Percentiles rank a stretch among this genome's conserved stretches.
phyloP scores from a whole-genome alignment of 2,888 invertebrate genomes.

The Sceliomorpha sp. region DNA sequence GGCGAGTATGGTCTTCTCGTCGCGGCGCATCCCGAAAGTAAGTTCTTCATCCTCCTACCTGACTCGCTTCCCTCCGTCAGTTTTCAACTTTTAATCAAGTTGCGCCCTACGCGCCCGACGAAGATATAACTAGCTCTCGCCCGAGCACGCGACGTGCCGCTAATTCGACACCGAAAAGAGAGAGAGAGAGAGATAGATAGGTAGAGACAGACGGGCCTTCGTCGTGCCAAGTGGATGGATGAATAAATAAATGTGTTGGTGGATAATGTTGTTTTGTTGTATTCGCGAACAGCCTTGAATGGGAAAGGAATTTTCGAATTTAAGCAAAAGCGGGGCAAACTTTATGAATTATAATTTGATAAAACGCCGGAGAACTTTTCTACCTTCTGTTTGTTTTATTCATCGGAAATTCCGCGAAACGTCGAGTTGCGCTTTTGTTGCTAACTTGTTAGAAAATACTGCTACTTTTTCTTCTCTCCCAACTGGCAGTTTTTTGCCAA shows the following conservation, averaged over 20 bases:
- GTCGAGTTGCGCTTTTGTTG: not conserved
- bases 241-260: constrained; percentile 18
- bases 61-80: constrained; percentile 9
- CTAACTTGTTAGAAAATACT: too few species aligned
- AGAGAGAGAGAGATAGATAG: too few species aligned
- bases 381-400: not conserved
- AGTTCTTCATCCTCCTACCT: constrained; percentile 13
- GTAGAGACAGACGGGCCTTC: constrained; percentile 4
- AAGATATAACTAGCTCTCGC: constrained; percentile 6
- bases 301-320: not conserved
- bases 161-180: constrained; percentile 17
- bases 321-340: constrained; percentile 1
- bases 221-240: constrained; percentile 7
- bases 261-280: constrained; percentile 12
- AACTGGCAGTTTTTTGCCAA: too few species aligned
- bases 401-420: not conserved
- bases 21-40: constrained; percentile 7
- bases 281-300: constrained; percentile 1
- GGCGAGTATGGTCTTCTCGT: constrained; percentile 16
- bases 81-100: constrained; percentile 29
- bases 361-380: not conserved
- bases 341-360: constrained; percentile 18
- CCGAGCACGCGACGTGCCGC: constrained; percentile 15
- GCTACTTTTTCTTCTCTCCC: too few species aligned
- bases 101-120: constrained; percentile 6